A percentile compares a stretch with the other conserved stretches of the same genome.
These are phyloP conservation scores for Aphaenogaster ashmeadi DNA, from an alignment of 1,140 invertebrate genomes.

Conservation along the genomic window DNA sequence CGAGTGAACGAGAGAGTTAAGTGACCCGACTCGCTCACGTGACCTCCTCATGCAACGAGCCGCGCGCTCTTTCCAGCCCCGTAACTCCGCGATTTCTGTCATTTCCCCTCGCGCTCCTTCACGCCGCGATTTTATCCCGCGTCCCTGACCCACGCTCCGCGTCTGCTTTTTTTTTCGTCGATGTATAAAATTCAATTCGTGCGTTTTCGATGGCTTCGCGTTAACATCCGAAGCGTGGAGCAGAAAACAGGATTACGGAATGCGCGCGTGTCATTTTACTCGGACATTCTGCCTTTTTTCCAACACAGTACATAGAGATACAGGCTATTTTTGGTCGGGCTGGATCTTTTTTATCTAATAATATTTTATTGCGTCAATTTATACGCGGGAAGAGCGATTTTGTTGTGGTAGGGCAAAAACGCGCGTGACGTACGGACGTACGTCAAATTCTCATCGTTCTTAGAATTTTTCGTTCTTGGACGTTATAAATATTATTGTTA, in stretches of 20 bases:
- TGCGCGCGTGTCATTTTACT: not conserved
- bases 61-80: conserved; percentile 54
- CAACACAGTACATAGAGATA: too few species aligned
- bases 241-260: not conserved
- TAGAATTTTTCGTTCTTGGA: too few species aligned
- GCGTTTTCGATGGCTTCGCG: conserved; percentile 22
- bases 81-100: conserved; percentile 35
- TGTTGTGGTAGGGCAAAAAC: too few species aligned
- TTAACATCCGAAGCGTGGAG: not conserved
- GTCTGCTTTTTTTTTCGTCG: not conserved
- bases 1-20: conserved; percentile 71
- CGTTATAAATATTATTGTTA: too few species aligned
- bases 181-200: not conserved
- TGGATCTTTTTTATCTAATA: too few species aligned
- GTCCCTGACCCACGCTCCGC: not conserved
- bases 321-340: too few species aligned
- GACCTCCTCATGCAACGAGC: conserved; percentile 70
- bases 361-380: too few species aligned
- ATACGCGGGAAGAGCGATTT: too few species aligned
- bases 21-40: conserved; percentile 71
- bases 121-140: not conserved
- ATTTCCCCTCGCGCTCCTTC: conserved; percentile 1
- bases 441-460: too few species aligned
- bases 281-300: not conserved
- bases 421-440: too few species aligned